These are phyloP conservation scores for Rhagoletis zephyria DNA, from an alignment of 1,140 invertebrate species.

Conservation along the genomic window DNA sequence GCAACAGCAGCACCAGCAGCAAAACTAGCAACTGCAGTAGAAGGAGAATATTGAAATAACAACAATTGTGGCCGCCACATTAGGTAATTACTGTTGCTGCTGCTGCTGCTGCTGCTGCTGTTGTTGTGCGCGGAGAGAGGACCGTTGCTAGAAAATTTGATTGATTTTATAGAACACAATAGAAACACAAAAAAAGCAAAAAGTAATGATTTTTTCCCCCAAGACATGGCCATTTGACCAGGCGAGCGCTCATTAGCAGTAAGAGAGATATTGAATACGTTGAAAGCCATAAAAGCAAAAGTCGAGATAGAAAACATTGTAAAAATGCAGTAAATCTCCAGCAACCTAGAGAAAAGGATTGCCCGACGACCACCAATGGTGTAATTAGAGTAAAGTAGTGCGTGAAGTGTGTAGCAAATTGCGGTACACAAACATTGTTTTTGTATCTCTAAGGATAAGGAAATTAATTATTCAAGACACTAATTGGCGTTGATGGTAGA, in stretches of 20 bases:
- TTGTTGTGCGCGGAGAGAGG: not conserved
- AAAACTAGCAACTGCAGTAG: not conserved
- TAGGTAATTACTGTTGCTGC: not conserved
- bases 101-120: not conserved
- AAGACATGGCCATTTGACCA: constrained; percentile 1
- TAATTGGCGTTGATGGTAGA: constrained; percentile 29
- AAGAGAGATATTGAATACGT: not conserved
- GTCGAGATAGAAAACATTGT: not conserved
- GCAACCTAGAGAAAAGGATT: not conserved
- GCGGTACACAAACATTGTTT: not conserved
- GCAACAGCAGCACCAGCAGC: not conserved
- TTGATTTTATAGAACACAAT: not conserved
- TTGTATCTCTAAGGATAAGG: constrained; percentile 1
- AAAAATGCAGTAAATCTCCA: not conserved
- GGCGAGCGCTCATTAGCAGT: not conserved
- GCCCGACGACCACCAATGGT: not conserved
- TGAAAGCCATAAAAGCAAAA: not conserved
- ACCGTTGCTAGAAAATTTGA: not conserved
- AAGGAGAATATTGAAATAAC: not conserved
- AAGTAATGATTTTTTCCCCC: not conserved
- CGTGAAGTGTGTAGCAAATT: not conserved
- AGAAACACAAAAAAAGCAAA: not conserved
- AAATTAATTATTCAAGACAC: constrained; percentile 40
- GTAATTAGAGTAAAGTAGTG: not conserved
- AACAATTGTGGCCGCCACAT: not conserved